Percentiles rank a stretch among this genome's conserved stretches.
phyloP scores from a whole-genome alignment of 2,888 invertebrate genomes.

The Ophioninae sp. region DNA sequence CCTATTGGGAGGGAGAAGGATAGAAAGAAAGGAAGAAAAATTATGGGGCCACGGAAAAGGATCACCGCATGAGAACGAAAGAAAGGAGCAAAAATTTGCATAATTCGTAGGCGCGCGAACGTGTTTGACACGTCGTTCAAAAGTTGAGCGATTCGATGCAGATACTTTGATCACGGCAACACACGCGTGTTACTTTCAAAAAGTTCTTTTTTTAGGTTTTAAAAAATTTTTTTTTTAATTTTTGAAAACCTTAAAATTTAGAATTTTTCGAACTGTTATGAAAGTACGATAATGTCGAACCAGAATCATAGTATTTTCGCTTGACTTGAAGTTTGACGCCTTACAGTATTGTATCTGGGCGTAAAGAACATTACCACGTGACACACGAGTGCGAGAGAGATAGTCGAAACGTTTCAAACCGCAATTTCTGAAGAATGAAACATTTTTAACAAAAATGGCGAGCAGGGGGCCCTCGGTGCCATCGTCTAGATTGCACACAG shows the following conservation, averaged over 20 bases:
- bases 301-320: too few relatives aligned
- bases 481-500: too few relatives aligned
- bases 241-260: background rate
- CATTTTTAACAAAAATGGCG: too few relatives aligned
- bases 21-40: conserved; percentile 5
- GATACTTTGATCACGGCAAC: conserved; percentile 7
- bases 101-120: conserved; percentile 68
- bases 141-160: conserved; percentile 66
- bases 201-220: background rate
- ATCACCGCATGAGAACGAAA: conserved; percentile 30
- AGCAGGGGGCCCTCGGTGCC: too few relatives aligned
- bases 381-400: background rate
- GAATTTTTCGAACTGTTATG: background rate
- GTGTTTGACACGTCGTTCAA: conserved; percentile 64
- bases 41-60: background rate
- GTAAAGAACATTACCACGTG: too few relatives aligned
- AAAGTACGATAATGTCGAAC: too few relatives aligned
- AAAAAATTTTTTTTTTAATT: background rate
- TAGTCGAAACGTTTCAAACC: background rate
- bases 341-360: too few relatives aligned
- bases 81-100: conserved; percentile 70
- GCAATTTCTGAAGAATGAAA: background rate
- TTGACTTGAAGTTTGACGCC: too few relatives aligned
- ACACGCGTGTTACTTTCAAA: conserved; percentile 1
- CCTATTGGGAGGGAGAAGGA: background rate